phyloP scores from a whole-genome alignment of 2,113 vertebrate genomes.

The Cochlearius cochlearius region DNA sequence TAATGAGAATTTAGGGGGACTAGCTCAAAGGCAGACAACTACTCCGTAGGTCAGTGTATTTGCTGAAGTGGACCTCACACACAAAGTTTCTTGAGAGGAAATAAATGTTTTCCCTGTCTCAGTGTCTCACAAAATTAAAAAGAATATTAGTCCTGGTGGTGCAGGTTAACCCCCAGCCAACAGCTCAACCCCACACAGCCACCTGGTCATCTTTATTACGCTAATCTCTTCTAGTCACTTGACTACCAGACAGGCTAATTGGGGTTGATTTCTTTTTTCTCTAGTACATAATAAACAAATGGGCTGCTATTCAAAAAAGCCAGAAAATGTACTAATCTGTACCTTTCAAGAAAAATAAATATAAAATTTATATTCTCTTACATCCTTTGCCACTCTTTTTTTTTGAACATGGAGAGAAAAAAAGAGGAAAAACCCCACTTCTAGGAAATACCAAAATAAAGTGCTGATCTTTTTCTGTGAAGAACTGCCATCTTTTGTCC shows the following conservation, averaged over 20 bases:
- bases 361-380: neutral
- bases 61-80: neutral
- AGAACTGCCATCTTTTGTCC: neutral
- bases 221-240: neutral
- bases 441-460: neutral
- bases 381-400: neutral
- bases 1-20: neutral
- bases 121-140: neutral
- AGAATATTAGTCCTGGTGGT: neutral
- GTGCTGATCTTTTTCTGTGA: neutral
- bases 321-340: neutral
- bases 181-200: neutral
- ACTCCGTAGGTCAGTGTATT: neutral
- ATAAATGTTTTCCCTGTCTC: neutral
- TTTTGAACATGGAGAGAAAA: neutral
- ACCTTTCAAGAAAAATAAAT: neutral
- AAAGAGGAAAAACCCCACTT: rapidly evolving
- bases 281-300: neutral
- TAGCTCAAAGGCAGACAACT: neutral
- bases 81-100: neutral
- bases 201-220: neutral
- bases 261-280: neutral
- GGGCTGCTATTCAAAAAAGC: neutral
- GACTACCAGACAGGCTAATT: rapidly evolving
- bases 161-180: rapidly evolving